Base-by-base conservation (phyloP, 2,113 vertebrate genomes). In the Ictalurus punctatus region DNA sequence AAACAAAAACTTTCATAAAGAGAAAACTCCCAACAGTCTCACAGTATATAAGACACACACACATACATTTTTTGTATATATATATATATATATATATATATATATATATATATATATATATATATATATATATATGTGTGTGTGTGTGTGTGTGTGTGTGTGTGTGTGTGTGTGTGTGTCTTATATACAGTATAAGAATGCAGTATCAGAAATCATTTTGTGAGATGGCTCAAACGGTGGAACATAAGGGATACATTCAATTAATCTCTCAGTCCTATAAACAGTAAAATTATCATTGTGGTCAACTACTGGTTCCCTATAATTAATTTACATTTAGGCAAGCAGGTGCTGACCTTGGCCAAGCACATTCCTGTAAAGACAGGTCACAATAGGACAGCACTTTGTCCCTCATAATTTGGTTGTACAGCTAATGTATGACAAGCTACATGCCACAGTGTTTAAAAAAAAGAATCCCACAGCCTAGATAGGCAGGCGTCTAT, bases 391-490 rank as follows among this genome's bases (percentile, higher is more conserved):
- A 76, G 23, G 25, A 52, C 21, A 85, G 16, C n/a, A 89, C 10
- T 78, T 56, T 79, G 58, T 85, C 83, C 74, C 83, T 37, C 30
- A 84, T 84, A 63, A 89, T 91, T 91, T 89, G 88, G 74, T 87
- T 91, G n/a, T 67, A 86, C 44, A 79, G 80, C 83, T 82, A 87
- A 81, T 56, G 48, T 52, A 54, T 56, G 21, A 82, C 30, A 86
- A 14, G 58, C 73, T 83, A 88, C 83, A 90, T 90, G 83, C 83
- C 74, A 74, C 74, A 74, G 87, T 86, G 79, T 80, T 63, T 27
- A 65, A 27, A 79, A 79, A 79, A 27, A 79, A 54, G 6, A 52
- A 54, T 79, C 48, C 79, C 86, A 69, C 19, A 21, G 65, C 5
- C 34, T 13, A 74, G 48, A 40, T 34, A 83, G 10, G 56, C 30